Conservation (phyloP, 2,113 vertebrate species). For the Rana temporaria region DNA sequence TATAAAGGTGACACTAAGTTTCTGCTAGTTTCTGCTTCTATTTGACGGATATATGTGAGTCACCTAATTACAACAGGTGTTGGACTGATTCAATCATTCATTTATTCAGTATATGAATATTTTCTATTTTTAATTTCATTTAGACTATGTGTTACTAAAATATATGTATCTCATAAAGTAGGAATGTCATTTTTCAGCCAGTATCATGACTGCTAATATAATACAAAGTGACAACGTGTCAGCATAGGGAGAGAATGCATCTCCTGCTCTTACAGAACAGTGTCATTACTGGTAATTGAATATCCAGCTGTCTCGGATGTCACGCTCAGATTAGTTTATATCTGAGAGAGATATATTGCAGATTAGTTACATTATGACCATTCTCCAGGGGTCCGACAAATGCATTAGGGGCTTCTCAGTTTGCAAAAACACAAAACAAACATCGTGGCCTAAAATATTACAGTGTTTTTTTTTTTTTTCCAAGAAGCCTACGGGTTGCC, state of each 20-base stretch:
- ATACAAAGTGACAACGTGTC: slow-evolving; percentile 56
- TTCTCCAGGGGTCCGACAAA: slow-evolving; percentile 50
- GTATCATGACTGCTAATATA: slow-evolving; percentile 44
- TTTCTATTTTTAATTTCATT: not conserved
- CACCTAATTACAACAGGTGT: too few relatives aligned
- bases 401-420: slow-evolving; percentile 51
- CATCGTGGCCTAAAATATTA: slow-evolving; percentile 28
- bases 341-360: slow-evolving; percentile 56
- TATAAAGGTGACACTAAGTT: too few relatives aligned
- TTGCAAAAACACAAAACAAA: slow-evolving; percentile 52
- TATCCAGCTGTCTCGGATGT: slow-evolving; percentile 58
- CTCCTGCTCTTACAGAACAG: slow-evolving; percentile 50
- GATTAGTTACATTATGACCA: slow-evolving; percentile 55
- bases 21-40: too few relatives aligned
- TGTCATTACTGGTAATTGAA: slow-evolving; percentile 57
- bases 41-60: too few relatives aligned
- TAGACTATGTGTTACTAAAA: not conserved
- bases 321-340: slow-evolving; percentile 53
- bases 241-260: slow-evolving; percentile 53
- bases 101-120: not conserved
- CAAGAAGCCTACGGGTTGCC: slow-evolving; percentile 24
- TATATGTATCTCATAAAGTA: slow-evolving; percentile 28
- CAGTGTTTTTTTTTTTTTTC: not conserved
- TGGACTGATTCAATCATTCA: not conserved
- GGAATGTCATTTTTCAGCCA: slow-evolving; percentile 22